Evolutionary conservation across 2,888 invertebrate genomes (phyloP), one percentile per base, ranked within the genome.

Genomic region (Punctoribates punctum): DNA sequence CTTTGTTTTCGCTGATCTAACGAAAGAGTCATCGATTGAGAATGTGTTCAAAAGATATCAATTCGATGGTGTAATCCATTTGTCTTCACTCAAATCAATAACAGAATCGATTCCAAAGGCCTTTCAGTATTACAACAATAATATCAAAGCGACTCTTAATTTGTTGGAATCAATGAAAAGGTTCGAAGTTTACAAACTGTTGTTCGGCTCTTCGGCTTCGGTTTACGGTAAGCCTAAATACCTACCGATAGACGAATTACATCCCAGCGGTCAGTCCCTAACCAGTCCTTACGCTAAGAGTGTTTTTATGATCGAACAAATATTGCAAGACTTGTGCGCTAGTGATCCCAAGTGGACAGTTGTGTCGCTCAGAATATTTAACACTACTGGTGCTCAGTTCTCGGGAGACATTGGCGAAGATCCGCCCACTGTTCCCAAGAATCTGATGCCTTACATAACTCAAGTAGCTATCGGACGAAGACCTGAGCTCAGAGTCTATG

Each of bases 251-350:
- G 90, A 90, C 80, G 96, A 96, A 85, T 85, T 87, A 0, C 92
- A 93, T 84, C 90, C 90, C 38, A 91, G 91, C 0, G 96, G 96
- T 0, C 86, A 85, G 73, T 83, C 82, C 23, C 90, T 94, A 81
- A 93, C 95, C 74, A 93, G 92, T 85, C 94, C 96, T 3, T 96
- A 97, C 85, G 96, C 96, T 75, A 91, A 90, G 84, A 91, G 94
- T 60, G 97, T 97, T 85, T 94, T 89, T 85, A 92, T 96, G 87
- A 92, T 94, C 79, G 96, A 97, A 85, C 92, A 95, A 86, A 94
- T 97, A 82, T 87, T 96, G 83, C 91, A 90, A 83, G 96, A 96
- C 83, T 84, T 95, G 11, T 90, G 91, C 80, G 85, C 83, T 70
- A 90, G 94, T 70, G 91, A 94, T 82, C 86, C 89, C 83, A 82